Base-by-base conservation (phyloP, 2,113 vertebrate species). In the Oreochromis niloticus region DNA sequence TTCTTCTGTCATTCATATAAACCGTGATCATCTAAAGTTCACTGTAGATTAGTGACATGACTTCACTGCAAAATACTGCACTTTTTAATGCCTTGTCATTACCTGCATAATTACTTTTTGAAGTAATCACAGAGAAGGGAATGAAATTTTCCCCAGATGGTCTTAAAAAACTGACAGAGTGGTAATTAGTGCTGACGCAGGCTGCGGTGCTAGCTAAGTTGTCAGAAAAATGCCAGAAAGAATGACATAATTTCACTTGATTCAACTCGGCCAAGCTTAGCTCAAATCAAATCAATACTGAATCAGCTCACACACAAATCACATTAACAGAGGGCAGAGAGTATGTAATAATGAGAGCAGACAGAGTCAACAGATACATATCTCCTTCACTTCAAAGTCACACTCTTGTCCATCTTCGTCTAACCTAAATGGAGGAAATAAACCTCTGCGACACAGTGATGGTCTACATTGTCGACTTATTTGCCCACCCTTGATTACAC, bases 271-370 rank as follows among this genome's bases (percentile, higher is more conserved):
- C 48, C 34, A 52, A 85, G 75, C 43, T 87, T 34, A 39, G 24
- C 63, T 87, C 36, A 81, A 57, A 89, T 83, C 56, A 87, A 87
- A 85, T 91, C 81, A 87, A 50, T 78, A 81, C 12, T 24, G 39
- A 86, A 80, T 81, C 79, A 82, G 30, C 81, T 89, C 91, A 3
- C 34, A 80, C 73, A 68, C 78, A 89, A 92, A 95, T 93, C 24
- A 24, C 36, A 90, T 91, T 88, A 93, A 81, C 82, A 81, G 75
- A 79, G 32, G 41, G 36, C 46, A 88, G 85, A 86, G 84, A 90
- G 73, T 1, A 43, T 10, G 55, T 71, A 52, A 88, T 88, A 82
- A 91, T 89, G 89, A 91, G 75, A 84, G 68, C 68, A 87, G 61
- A 68, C 27, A 19, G 83, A 88, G 82, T 87, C 91, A 87, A 80